phyloP scores from a whole-genome alignment of 2,888 invertebrate species.

The Cosmia trapezina region DNA sequence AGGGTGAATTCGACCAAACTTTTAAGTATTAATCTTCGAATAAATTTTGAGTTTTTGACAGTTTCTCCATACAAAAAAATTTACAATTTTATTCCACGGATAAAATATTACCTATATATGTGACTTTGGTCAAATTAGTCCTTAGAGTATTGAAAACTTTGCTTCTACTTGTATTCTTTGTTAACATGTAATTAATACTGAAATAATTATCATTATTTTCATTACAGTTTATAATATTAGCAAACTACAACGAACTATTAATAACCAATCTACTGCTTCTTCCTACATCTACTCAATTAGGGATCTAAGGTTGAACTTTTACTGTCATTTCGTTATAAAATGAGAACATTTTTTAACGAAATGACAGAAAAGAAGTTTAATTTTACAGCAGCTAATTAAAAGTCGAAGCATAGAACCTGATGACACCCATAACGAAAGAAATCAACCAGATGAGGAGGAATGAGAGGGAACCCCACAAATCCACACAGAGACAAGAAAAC shows the following conservation, averaged over 20 bases:
- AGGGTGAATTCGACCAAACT: no score
- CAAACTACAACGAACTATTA: background rate
- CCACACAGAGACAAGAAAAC: conserved; percentile 2
- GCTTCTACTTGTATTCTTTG: background rate
- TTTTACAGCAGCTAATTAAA: no score
- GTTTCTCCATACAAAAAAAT: no score
- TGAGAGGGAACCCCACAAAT: background rate
- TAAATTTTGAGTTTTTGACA: no score
- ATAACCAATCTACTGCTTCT: background rate
- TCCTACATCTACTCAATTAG: background rate
- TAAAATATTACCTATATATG: no score
- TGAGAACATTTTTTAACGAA: no score
- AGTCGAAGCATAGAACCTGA: background rate
- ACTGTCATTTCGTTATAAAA: no score
- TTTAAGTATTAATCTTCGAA: no score
- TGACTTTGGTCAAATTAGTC: no score
- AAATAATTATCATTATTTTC: background rate
- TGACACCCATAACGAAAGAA: background rate
- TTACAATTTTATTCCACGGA: no score
- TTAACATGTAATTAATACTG: background rate
- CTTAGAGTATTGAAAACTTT: background rate
- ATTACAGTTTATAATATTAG: background rate
- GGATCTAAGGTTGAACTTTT: no score
- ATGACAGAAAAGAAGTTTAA: no score
- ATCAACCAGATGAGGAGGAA: conserved; percentile 10